Conservation (phyloP, 2,888 invertebrate species). For the Byasa hedistus region DNA sequence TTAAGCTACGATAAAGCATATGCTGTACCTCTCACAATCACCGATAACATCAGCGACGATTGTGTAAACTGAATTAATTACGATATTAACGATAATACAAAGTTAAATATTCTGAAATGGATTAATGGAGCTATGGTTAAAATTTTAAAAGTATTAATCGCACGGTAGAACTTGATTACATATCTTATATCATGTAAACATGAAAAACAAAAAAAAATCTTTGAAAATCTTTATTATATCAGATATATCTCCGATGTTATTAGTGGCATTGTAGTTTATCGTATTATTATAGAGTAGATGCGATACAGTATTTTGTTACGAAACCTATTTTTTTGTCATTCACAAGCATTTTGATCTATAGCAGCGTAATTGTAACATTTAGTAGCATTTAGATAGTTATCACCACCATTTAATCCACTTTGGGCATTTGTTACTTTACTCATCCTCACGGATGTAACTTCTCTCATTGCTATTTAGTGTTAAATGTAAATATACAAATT, state of each 20-base stretch:
- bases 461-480: conserved; percentile 14
- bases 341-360: conserved; percentile 5
- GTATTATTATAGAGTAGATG: not conserved
- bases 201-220: not conserved
- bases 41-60: no score
- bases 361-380: not conserved
- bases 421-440: not conserved
- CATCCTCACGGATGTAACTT: not conserved
- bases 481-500: conserved; percentile 48
- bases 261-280: conserved; percentile 7
- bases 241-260: not conserved
- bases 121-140: no score
- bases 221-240: no score
- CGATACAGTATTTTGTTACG: not conserved
- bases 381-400: conserved; percentile 7
- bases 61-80: no score
- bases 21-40: no score
- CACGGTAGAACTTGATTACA: conserved; percentile 24
- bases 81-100: no score
- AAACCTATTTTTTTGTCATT: not conserved
- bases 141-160: not conserved
- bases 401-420: not conserved
- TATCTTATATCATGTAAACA: conserved; percentile 31
- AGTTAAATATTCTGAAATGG: no score
- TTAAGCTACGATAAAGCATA: no score